Percentiles rank a stretch among this genome's conserved stretches.
Conservation (phyloP, 2,113 vertebrate genomes). For the Menura novaehollandiae region DNA sequence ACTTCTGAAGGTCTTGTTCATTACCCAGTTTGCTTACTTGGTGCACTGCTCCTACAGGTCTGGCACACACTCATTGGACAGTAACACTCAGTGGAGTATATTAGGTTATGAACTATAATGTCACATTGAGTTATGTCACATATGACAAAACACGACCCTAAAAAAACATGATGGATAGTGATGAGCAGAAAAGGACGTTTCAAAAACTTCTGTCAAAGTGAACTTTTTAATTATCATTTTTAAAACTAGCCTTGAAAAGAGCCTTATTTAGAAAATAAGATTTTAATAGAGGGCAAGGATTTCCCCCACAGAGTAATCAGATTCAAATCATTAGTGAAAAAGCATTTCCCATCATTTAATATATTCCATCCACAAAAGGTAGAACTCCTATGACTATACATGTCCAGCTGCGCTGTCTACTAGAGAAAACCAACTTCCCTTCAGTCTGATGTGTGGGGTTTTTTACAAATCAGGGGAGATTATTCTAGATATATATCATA, state of each 20-base stretch:
- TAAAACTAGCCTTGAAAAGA: neutral
- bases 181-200: slow-evolving; percentile 56
- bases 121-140: slow-evolving; percentile 47
- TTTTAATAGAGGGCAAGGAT: neutral
- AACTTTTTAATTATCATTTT: neutral
- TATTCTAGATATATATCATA: slow-evolving; percentile 40
- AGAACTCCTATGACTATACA: neutral
- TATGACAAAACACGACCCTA: slow-evolving; percentile 24
- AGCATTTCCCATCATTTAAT: neutral
- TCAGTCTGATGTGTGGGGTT: neutral
- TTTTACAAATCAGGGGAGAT: slow-evolving; percentile 30
- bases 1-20: slow-evolving; percentile 32
- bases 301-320: neutral
- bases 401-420: neutral
- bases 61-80: neutral
- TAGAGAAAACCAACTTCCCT: neutral
- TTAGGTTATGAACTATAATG: slow-evolving; percentile 32
- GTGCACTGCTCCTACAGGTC: neutral
- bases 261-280: neutral
- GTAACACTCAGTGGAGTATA: neutral
- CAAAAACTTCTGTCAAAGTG: slow-evolving; percentile 23
- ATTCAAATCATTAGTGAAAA: neutral
- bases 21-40: neutral
- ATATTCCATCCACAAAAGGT: neutral
- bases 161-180: slow-evolving; percentile 6